Conservation (phyloP, 2,113 vertebrate species). For the Passer montanus region DNA sequence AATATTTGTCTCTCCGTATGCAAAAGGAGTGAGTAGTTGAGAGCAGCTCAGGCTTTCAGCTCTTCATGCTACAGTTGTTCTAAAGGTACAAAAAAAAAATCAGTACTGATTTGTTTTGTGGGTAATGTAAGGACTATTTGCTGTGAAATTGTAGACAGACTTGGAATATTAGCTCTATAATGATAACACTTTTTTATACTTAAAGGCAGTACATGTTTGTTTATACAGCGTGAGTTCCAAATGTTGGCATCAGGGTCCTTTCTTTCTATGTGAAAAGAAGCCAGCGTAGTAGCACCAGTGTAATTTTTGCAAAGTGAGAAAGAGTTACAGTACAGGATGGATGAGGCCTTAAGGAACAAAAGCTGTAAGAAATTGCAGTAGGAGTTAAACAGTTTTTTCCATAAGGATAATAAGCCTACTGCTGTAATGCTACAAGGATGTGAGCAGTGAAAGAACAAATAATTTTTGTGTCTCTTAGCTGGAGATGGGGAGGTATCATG, state of each 20-base stretch:
- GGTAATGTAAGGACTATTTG: background rate
- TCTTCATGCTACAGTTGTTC: background rate
- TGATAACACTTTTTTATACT: background rate
- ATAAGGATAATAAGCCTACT: background rate
- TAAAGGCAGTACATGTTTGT: rapidly evolving
- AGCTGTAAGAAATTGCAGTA: background rate
- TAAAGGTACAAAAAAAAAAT: background rate
- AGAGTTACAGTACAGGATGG: background rate
- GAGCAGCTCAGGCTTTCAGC: background rate
- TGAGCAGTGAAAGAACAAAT: background rate
- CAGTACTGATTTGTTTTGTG: background rate
- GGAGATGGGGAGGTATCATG: background rate
- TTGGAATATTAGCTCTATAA: background rate
- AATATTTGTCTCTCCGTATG: background rate
- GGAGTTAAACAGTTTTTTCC: background rate
- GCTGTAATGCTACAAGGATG: background rate
- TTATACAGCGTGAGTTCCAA: background rate
- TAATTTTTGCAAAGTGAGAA: background rate
- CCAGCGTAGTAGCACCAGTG: background rate
- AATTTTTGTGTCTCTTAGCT: background rate
- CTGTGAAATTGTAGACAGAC: background rate
- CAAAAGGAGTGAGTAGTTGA: background rate
- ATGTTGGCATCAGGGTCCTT: background rate
- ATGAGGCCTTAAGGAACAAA: background rate
- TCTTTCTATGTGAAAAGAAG: background rate